A percentile compares a stretch with the other conserved stretches of the same genome.
Evolutionary conservation across 2,113 vertebrate genomes (phyloP).

Genomic region (Promerops cafer): DNA sequence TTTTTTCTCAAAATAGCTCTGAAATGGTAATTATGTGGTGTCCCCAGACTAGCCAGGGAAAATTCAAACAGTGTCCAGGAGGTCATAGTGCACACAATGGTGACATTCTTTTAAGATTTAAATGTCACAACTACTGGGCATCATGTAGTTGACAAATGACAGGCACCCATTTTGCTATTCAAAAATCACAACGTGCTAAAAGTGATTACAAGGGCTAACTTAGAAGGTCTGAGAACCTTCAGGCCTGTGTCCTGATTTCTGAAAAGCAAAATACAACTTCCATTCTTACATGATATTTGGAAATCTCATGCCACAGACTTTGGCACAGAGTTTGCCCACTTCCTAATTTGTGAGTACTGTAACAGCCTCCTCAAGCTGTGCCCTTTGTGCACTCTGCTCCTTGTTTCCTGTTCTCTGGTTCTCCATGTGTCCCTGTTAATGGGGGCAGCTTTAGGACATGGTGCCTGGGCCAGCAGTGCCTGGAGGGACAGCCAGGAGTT

Average conservation of each 20-base stretch:
- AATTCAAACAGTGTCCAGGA: background rate
- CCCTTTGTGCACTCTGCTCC: background rate
- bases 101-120: background rate
- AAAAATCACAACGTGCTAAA: background rate
- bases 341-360: background rate
- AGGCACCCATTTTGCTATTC: background rate
- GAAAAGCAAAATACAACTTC: background rate
- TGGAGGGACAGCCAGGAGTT: background rate
- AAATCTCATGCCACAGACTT: background rate
- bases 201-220: background rate
- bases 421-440: fast-evolving
- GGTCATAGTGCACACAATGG: background rate
- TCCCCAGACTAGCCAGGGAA: background rate
- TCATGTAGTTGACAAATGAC: background rate
- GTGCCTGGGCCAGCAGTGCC: background rate
- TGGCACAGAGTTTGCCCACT: background rate
- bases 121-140: background rate
- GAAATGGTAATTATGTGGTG: background rate
- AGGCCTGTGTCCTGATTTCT: background rate
- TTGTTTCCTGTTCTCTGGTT: background rate
- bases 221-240: background rate
- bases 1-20: background rate
- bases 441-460: background rate
- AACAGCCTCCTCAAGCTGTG: background rate
- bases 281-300: background rate